phyloP scores from a whole-genome alignment of 2,113 vertebrate genomes.

The Ancistrus triradiatus region DNA sequence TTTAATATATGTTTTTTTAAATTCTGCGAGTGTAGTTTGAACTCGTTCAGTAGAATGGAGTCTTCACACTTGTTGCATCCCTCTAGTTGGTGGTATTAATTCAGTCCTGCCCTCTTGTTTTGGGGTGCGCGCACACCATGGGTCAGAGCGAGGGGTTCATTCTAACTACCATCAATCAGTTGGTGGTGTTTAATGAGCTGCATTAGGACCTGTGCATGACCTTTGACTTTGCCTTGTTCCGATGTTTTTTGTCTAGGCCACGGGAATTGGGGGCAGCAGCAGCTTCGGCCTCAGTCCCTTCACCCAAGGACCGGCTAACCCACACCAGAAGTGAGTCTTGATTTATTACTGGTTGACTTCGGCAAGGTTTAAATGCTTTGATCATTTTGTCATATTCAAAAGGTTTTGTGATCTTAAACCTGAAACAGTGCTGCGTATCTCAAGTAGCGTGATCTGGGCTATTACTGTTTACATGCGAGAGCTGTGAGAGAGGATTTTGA shows the following conservation, averaged over 20 bases:
- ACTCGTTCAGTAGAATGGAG: too few relatives aligned
- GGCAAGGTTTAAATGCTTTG: too few relatives aligned
- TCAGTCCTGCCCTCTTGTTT: background rate
- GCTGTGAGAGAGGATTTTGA: too few relatives aligned
- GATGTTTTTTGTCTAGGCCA: conserved; percentile 69
- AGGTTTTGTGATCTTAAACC: too few relatives aligned
- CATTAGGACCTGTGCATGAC: conserved; percentile 56
- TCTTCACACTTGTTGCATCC: background rate
- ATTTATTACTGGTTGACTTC: too few relatives aligned
- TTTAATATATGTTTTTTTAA: too few relatives aligned
- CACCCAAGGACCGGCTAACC: conserved; percentile 83
- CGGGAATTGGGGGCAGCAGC: conserved; percentile 80
- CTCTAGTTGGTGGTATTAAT: conserved; percentile 10
- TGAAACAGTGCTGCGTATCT: too few relatives aligned
- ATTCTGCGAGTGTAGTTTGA: too few relatives aligned
- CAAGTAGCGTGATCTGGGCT: too few relatives aligned
- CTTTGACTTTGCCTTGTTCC: conserved; percentile 64
- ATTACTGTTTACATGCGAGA: too few relatives aligned
- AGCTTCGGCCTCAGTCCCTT: conserved; percentile 88
- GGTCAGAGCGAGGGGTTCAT: background rate
- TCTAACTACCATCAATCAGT: conserved; percentile 70
- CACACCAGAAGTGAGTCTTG: conserved; percentile 91
- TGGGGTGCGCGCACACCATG: background rate
- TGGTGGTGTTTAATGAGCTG: conserved; percentile 71
- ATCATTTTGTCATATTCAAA: too few relatives aligned